Evolutionary conservation across 1,140 invertebrate species (phyloP).

Genomic region (Diabrotica virgifera): DNA sequence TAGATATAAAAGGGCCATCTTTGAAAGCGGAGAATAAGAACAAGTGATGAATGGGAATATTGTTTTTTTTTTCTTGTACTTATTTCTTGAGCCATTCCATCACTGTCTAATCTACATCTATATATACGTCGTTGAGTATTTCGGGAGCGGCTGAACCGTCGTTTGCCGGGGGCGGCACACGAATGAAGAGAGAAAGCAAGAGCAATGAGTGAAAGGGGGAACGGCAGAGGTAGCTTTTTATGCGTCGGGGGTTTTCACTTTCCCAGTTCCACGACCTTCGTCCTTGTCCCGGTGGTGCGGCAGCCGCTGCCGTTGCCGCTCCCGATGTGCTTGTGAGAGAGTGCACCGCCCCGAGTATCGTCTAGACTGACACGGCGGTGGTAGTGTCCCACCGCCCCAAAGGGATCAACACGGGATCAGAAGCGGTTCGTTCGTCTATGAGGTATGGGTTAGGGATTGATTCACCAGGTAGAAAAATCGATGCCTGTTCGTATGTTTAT

Average conservation of each 20-base stretch:
- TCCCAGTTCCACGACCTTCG: constrained; percentile 39
- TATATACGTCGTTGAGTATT: neutral
- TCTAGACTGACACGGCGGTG: constrained; percentile 23
- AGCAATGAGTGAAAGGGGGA: neutral
- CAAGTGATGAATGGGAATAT: too few relatives aligned
- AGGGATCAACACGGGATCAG: too few relatives aligned
- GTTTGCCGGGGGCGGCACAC: constrained; percentile 11
- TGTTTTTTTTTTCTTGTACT: neutral
- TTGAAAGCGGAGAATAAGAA: too few relatives aligned
- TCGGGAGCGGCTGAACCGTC: neutral
- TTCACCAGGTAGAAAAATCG: too few relatives aligned
- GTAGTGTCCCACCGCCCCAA: constrained; percentile 7
- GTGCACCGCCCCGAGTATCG: constrained; percentile 13
- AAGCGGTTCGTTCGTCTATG: too few relatives aligned
- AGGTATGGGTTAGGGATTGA: too few relatives aligned
- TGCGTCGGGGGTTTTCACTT: constrained; percentile 38
- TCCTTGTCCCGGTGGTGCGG: constrained; percentile 24
- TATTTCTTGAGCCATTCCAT: neutral
- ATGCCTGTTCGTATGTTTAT: too few relatives aligned
- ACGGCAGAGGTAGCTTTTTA: constrained; percentile 12
- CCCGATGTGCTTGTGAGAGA: neutral
- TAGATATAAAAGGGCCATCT: too few relatives aligned
- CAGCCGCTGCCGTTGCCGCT: neutral
- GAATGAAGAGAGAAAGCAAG: neutral
- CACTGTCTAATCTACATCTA: neutral